Evolutionary conservation across 2,113 vertebrate species (phyloP).

Genomic region (Pachyramphus minor): DNA sequence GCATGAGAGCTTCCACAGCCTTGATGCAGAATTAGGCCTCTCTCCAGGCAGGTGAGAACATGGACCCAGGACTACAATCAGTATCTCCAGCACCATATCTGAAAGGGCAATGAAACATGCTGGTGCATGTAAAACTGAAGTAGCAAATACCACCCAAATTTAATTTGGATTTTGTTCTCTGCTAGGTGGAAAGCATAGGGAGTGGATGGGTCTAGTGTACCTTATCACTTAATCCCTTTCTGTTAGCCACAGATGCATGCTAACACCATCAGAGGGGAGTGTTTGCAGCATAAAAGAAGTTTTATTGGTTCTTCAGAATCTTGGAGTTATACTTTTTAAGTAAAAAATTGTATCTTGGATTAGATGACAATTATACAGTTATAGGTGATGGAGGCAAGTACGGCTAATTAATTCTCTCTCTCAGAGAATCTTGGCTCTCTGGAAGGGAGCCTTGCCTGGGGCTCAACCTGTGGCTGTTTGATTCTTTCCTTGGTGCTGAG

Average conservation of each 20-base stretch:
- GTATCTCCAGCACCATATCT: background rate
- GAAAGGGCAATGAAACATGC: background rate
- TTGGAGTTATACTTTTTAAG: background rate
- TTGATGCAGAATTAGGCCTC: background rate
- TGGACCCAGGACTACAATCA: background rate
- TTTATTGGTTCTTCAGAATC: background rate
- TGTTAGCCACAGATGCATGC: background rate
- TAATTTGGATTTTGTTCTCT: background rate
- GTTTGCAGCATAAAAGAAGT: background rate
- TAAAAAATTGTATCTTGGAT: background rate
- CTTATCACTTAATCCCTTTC: background rate
- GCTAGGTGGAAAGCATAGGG: background rate
- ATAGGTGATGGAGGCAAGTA: background rate
- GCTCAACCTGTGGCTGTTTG: background rate
- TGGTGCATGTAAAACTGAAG: background rate
- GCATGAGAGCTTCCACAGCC: background rate
- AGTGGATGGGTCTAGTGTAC: background rate
- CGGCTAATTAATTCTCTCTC: background rate
- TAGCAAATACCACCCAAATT: background rate
- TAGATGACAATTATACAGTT: background rate
- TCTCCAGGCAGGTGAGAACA: background rate
- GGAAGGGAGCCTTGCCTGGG: background rate
- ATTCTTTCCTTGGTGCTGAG: background rate
- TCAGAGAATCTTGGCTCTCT: background rate
- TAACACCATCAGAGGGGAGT: background rate